These are phyloP conservation scores for Nebria brevicollis DNA, from an alignment of 2,888 invertebrate species.

Conservation along the genomic window DNA sequence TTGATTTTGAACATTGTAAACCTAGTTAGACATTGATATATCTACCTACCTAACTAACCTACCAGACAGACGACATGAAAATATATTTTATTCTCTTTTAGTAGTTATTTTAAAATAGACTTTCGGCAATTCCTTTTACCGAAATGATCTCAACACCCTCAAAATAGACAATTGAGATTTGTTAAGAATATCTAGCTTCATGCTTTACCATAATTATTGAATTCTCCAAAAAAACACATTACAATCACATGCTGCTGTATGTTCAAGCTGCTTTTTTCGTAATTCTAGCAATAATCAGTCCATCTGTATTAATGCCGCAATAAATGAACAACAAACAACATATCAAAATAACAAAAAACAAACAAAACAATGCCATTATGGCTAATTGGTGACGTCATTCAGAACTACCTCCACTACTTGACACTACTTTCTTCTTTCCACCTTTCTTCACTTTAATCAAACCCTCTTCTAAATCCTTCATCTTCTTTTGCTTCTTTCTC, in stretches of 20 bases:
- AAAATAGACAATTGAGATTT: not conserved
- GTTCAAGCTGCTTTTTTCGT: conserved; percentile 27
- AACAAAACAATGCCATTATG: conserved; percentile 67
- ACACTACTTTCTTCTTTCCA: conserved; percentile 52
- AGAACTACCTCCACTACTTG: conserved; percentile 53
- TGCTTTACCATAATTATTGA: too few relatives aligned
- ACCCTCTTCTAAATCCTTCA: conserved; percentile 48
- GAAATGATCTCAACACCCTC: not conserved
- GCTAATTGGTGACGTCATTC: conserved; percentile 70
- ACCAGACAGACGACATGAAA: not conserved
- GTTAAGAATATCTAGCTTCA: too few relatives aligned
- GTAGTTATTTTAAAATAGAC: not conserved
- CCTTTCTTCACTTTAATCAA: conserved; percentile 53
- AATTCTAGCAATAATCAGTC: conserved; percentile 63
- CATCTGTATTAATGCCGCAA: conserved; percentile 67
- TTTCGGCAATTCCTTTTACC: not conserved
- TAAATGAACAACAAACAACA: conserved; percentile 68
- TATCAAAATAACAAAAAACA: conserved; percentile 67
- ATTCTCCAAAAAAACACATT: too few relatives aligned
- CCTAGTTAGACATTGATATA: too few relatives aligned
- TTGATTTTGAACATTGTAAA: too few relatives aligned
- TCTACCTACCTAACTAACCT: not conserved
- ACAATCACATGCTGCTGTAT: not conserved
- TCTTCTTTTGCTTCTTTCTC: conserved; percentile 38
- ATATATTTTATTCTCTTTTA: not conserved